phyloP scores from a whole-genome alignment of 1,140 invertebrate species.

The Centruroides sculpturatus region DNA sequence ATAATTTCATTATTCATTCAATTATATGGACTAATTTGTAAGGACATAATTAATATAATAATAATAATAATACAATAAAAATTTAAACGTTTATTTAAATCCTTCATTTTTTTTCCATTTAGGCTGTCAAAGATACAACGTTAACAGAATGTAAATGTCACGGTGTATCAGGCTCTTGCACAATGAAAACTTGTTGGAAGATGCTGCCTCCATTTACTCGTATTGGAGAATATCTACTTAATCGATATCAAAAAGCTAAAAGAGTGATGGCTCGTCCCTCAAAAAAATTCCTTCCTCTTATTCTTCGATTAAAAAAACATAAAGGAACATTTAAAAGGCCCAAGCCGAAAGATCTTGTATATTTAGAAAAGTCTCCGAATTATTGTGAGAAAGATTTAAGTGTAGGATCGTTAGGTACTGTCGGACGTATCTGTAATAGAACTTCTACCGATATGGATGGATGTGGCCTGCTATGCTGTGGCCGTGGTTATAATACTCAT shows the following conservation, averaged over 20 bases:
- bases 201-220: slow-evolving; percentile 45
- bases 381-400: slow-evolving; percentile 61
- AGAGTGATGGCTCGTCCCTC: slow-evolving; percentile 5
- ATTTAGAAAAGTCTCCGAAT: slow-evolving; percentile 73
- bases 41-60: too few relatives aligned
- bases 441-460: slow-evolving; percentile 46
- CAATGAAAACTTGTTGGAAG: slow-evolving; percentile 83
- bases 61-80: too few relatives aligned
- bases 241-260: slow-evolving; percentile 29
- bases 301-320: slow-evolving; percentile 1
- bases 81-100: too few relatives aligned
- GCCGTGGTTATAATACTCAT: slow-evolving; percentile 29
- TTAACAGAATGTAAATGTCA: slow-evolving; percentile 76
- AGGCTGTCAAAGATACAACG: too few relatives aligned
- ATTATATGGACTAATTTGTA: too few relatives aligned
- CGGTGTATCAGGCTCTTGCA: slow-evolving; percentile 89
- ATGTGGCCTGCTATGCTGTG: slow-evolving; percentile 47
- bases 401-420: slow-evolving; percentile 34
- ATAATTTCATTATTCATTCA: too few relatives aligned
- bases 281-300: slow-evolving; percentile 2
- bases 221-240: slow-evolving; percentile 28
- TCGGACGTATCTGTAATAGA: slow-evolving; percentile 42
- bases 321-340: slow-evolving; percentile 32
- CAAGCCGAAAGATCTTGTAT: slow-evolving; percentile 70
- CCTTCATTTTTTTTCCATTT: too few relatives aligned